phyloP scores from a whole-genome alignment of 1,140 invertebrate species.

The Drosophila nigromelanica region DNA sequence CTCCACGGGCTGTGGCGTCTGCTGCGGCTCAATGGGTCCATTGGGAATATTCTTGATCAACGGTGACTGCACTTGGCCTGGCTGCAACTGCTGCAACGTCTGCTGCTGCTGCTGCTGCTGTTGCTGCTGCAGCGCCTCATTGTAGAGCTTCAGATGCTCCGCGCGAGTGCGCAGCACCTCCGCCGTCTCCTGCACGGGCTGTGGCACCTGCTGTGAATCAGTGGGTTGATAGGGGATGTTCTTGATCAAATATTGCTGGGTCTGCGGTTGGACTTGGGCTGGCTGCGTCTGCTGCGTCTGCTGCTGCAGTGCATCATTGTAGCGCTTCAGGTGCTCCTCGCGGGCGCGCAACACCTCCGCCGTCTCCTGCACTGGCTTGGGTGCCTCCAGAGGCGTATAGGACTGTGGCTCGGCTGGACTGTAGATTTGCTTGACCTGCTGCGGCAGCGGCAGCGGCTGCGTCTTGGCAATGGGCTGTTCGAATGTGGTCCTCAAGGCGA shows the following conservation, averaged over 20 bases:
- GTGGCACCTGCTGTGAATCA: no score
- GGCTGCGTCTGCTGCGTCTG: slow-evolving; percentile 26
- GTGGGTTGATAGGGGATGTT: no score
- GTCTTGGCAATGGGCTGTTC: not conserved
- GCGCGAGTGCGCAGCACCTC: slow-evolving; percentile 67
- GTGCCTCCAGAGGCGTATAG: not conserved
- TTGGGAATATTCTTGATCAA: slow-evolving; percentile 3
- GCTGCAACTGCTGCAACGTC: no score
- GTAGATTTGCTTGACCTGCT: no score
- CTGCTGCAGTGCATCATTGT: slow-evolving; percentile 51
- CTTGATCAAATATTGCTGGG: no score
- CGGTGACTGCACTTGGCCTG: not conserved
- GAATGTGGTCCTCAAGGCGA: no score
- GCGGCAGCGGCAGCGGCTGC: not conserved
- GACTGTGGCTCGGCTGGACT: not conserved
- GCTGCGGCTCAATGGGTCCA: not conserved
- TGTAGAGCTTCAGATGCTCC: slow-evolving; percentile 64
- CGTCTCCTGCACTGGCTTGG: slow-evolving; percentile 47
- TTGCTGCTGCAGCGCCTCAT: slow-evolving; percentile 54
- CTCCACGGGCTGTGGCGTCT: slow-evolving; percentile 33
- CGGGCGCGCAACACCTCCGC: slow-evolving; percentile 62
- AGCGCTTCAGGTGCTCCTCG: slow-evolving; percentile 68
- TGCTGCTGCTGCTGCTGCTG: not conserved
- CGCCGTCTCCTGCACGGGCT: slow-evolving; percentile 49
- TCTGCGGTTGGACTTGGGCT: not conserved